These are phyloP conservation scores for Heliconius charithonia DNA, from an alignment of 2,888 invertebrate species.

Conservation along the genomic window DNA sequence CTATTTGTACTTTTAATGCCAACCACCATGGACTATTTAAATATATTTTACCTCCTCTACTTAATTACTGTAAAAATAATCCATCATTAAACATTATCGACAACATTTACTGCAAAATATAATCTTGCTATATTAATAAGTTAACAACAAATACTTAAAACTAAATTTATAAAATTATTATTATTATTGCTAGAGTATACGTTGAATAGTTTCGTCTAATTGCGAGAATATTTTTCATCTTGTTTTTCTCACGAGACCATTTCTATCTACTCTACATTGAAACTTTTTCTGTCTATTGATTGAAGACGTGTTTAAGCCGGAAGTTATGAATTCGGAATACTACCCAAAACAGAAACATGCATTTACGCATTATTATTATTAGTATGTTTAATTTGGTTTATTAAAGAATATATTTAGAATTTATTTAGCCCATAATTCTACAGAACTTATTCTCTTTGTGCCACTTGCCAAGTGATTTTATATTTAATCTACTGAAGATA, in stretches of 20 bases:
- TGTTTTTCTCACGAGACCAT: background rate
- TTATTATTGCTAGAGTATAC: background rate
- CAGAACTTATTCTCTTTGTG: background rate
- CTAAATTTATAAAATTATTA: background rate
- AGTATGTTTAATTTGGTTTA: background rate
- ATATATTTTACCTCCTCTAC: background rate
- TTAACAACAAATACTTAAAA: background rate
- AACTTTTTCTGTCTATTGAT: background rate
- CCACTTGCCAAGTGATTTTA: background rate
- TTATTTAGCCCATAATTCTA: background rate
- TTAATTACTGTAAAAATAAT: background rate
- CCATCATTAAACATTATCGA: background rate
- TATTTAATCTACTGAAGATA: background rate
- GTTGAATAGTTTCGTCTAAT: background rate
- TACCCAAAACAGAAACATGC: background rate
- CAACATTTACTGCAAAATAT: background rate
- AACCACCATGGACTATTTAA: no score
- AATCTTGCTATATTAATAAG: background rate
- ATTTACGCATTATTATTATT: background rate
- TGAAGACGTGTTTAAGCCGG: background rate
- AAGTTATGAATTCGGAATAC: background rate
- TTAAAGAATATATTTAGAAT: background rate
- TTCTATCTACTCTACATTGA: background rate
- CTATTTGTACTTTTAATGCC: no score
- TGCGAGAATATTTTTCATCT: background rate